Evolutionary conservation across 2,888 invertebrate species (phyloP).

Genomic region (Barypeithes pellucidus): DNA sequence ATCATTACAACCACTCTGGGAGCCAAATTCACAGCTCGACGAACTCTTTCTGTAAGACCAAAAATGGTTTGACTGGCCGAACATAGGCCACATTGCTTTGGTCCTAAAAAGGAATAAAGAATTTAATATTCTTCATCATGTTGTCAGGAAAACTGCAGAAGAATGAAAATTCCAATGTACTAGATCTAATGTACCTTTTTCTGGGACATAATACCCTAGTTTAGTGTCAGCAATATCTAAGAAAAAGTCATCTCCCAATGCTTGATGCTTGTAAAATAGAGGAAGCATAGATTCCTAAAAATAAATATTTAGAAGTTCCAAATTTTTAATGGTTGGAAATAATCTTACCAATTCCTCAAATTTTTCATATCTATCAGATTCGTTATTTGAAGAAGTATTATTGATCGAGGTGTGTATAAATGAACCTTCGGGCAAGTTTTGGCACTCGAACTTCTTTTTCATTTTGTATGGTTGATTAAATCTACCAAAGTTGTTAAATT

Average conservation of each 20-base stretch:
- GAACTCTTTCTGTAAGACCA: slow-evolving; percentile 59
- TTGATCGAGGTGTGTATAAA: slow-evolving; percentile 60
- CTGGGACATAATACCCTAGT: slow-evolving; percentile 62
- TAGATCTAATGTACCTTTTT: slow-evolving; percentile 57
- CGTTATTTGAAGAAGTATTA: slow-evolving; percentile 53
- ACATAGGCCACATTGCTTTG: slow-evolving; percentile 61
- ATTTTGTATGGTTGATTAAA: slow-evolving; percentile 47
- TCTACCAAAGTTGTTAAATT: background rate
- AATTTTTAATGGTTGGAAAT: background rate
- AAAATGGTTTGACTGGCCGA: slow-evolving; percentile 59
- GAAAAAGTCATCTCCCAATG: slow-evolving; percentile 63
- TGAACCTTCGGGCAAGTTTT: slow-evolving; percentile 56
- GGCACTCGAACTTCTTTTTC: slow-evolving; percentile 46
- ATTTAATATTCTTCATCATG: background rate
- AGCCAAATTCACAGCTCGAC: slow-evolving; percentile 57
- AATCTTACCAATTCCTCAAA: slow-evolving; percentile 60
- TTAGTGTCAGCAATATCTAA: slow-evolving; percentile 63
- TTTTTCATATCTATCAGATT: slow-evolving; percentile 56
- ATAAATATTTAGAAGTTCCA: slow-evolving; percentile 27
- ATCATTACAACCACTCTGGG: slow-evolving; percentile 63
- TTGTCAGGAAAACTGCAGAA: background rate
- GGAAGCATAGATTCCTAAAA: slow-evolving; percentile 63
- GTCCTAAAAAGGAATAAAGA: slow-evolving; percentile 46
- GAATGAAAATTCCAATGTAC: too few species aligned
- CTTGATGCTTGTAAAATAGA: slow-evolving; percentile 63